phyloP scores from a whole-genome alignment of 2,113 vertebrate species.

The Tenrec ecaudatus region DNA sequence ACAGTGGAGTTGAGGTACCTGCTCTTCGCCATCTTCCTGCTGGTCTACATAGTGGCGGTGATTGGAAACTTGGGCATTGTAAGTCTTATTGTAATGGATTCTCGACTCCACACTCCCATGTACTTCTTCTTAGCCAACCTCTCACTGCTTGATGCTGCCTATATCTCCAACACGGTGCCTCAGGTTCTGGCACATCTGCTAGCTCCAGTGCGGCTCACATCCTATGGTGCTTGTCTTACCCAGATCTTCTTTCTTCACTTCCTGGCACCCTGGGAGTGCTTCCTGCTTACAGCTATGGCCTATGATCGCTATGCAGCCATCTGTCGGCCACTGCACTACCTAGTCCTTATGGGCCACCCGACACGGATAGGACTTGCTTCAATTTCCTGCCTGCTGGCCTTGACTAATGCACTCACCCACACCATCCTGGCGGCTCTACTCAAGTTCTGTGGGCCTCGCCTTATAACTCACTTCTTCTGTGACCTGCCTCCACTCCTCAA shows the following conservation, averaged over 20 bases:
- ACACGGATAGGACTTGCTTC: background rate
- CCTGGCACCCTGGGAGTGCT: conserved; percentile 38
- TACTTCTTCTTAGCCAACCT: conserved; percentile 61
- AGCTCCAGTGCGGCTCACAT: background rate
- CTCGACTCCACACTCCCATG: conserved; percentile 26
- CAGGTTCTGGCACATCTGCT: conserved; percentile 43
- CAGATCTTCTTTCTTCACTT: conserved; percentile 56
- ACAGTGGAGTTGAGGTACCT: background rate
- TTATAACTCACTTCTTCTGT: conserved; percentile 55
- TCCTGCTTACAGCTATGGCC: conserved; percentile 58
- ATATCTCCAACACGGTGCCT: conserved; percentile 48
- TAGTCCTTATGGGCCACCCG: background rate
- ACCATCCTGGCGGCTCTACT: background rate
- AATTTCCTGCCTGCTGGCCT: conserved; percentile 15
- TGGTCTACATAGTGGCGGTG: conserved; percentile 9
- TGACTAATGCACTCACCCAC: conserved; percentile 7
- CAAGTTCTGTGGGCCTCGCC: conserved; percentile 4
- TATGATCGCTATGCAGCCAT: conserved; percentile 57
- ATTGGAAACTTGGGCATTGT: conserved; percentile 48
- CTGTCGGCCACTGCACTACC: conserved; percentile 49
- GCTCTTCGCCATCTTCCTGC: conserved; percentile 50
- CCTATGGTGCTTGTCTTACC: background rate
- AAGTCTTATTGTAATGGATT: background rate
- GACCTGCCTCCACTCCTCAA: conserved; percentile 43
- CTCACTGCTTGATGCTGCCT: conserved; percentile 43